These are phyloP conservation scores for Falcaria lacertinaria DNA, from an alignment of 2,888 invertebrate species.

Conservation along the genomic window DNA sequence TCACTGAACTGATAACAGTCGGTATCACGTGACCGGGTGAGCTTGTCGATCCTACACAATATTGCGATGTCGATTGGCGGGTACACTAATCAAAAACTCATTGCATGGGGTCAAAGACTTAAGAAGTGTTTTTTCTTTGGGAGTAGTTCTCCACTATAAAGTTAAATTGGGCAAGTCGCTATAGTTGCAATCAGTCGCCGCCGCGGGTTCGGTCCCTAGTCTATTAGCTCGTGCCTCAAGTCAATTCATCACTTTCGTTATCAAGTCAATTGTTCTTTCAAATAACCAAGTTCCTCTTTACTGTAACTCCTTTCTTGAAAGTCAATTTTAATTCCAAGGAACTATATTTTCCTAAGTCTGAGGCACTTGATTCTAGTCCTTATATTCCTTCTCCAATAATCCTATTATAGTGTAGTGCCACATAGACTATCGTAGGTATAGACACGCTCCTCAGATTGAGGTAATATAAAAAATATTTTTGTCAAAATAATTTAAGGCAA, in stretches of 20 bases:
- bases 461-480: slow-evolving; percentile 28
- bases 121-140: too few species aligned
- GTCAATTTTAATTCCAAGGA: slow-evolving; percentile 1
- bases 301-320: slow-evolving; percentile 11
- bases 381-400: slow-evolving; percentile 49
- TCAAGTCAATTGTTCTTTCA: slow-evolving; percentile 66
- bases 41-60: too few species aligned
- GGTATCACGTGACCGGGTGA: too few species aligned
- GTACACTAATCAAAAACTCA: too few species aligned
- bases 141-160: too few species aligned
- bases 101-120: too few species aligned
- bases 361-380: slow-evolving; percentile 48
- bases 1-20: not conserved
- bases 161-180: too few species aligned
- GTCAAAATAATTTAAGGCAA: slow-evolving; percentile 48
- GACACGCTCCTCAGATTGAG: slow-evolving; percentile 29
- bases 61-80: too few species aligned
- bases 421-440: slow-evolving; percentile 37
- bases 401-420: slow-evolving; percentile 57
- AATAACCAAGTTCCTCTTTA: slow-evolving; percentile 33
- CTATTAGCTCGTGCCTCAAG: slow-evolving; percentile 65
- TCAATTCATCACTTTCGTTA: slow-evolving; percentile 69
- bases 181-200: slow-evolving; percentile 2
- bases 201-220: slow-evolving; percentile 32
- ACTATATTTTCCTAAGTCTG: slow-evolving; percentile 7